Evolutionary conservation across 2,888 invertebrate species (phyloP).

Genomic region (Hirtodrosophila histrioides): DNA sequence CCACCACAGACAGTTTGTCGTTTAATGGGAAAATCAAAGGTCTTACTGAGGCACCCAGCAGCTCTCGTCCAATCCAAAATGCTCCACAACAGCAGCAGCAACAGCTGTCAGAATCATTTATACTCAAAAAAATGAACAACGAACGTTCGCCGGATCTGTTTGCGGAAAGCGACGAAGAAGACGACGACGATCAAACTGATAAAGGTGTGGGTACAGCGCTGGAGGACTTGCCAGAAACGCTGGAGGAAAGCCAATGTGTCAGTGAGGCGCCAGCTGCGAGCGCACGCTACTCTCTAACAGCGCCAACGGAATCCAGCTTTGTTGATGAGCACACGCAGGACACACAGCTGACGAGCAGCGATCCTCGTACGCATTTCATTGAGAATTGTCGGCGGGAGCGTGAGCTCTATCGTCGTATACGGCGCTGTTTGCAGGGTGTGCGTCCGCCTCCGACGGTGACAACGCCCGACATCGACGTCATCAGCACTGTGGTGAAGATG

Average conservation of each 20-base stretch:
- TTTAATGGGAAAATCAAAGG: conserved; percentile 83
- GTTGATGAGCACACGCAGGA: conserved; percentile 75
- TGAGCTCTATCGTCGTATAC: conserved; percentile 83
- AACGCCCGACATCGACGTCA: conserved; percentile 87
- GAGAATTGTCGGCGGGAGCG: conserved; percentile 79
- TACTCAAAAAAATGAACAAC: conserved; percentile 74
- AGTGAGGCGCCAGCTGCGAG: conserved; percentile 31
- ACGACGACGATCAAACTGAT: conserved; percentile 54
- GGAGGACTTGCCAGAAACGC: conserved; percentile 53
- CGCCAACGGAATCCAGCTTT: conserved; percentile 77
- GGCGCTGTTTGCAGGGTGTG: conserved; percentile 88
- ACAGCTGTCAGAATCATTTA: conserved; percentile 57
- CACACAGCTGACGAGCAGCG: conserved; percentile 43
- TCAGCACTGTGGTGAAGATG: conserved; percentile 87
- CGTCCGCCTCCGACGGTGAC: conserved; percentile 91
- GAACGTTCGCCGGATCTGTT: conserved; percentile 88
- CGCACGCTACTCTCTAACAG: conserved; percentile 66
- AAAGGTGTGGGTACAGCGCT: conserved; percentile 39
- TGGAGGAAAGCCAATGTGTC: conserved; percentile 58
- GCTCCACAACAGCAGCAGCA: conserved; percentile 34
- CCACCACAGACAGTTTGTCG: conserved; percentile 64
- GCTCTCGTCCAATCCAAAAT: conserved; percentile 36
- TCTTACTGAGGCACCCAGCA: conserved; percentile 49
- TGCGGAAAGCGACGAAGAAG: conserved; percentile 86
- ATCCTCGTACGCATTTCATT: conserved; percentile 56